Base-by-base conservation (phyloP, 2,113 vertebrate genomes). In the Pedionomus torquatus region DNA sequence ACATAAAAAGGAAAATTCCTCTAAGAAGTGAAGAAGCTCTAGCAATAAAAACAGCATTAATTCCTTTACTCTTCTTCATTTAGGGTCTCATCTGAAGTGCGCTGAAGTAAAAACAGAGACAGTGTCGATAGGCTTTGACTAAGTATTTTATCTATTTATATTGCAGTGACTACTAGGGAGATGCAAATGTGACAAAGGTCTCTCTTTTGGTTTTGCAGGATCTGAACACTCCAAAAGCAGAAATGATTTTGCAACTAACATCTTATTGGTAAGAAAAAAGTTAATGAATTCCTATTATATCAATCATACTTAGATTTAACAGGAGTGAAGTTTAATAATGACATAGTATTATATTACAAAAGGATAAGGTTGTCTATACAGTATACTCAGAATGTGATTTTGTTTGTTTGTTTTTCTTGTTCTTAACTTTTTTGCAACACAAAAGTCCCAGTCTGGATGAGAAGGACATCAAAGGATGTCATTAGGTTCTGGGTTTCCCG, bases 241-340 rank as follows among this genome's bases (percentile, higher is more conserved):
- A 87, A 79, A 95, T 93, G 92, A 92, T 92, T 83, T 49, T 57
- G 77, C 82, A 66, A 44, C 35, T 48, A 68, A 46, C 8, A 44
- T 51, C 55, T 78, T 70, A 41, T 2, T 17, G 96, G 95, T 98
- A 96, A 94, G 91, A 82, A 81, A 86, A 74, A 31, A 48, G 2
- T 18, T 78, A 0, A 39, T 33, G 3, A 64, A 20, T 39, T 48
- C 65, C 23, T 68, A 4, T 72, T 72, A 5, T 81, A 46, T 28
- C 11, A 8, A 46, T 31, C 11, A 8, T 61, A 35, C 15, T 85
- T 48, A 44, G 20, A 49, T 17, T n/a, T 87, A 63, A 75, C 83
- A 44, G 25, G 35, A 69, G 16, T 2, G 1, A 79, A 76, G 23
- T 30, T 69, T 52, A 82, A 60, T 86, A 86, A 76, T 49, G 9